Evolutionary conservation across 2,797 vertebrate species (phyloP).

Genomic region (Bovichtus variegatus): DNA sequence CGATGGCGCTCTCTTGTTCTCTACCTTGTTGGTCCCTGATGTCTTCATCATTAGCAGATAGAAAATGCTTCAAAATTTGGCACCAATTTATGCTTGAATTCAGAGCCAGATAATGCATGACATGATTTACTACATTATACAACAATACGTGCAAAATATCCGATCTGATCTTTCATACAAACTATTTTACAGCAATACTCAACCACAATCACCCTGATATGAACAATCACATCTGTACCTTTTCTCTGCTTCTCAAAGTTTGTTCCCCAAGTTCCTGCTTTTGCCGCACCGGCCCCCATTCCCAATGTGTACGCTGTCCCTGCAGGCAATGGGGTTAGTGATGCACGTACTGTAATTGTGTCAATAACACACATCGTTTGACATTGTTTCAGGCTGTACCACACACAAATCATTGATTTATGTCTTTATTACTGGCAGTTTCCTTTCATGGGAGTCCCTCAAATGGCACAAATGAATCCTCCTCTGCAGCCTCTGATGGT

Average conservation of each 20-base stretch:
- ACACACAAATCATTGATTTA: not conserved
- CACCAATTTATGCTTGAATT: not conserved
- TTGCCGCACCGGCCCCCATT: slow-evolving; percentile 45
- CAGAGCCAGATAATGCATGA: not conserved
- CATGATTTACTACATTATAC: not conserved
- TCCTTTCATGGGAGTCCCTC: slow-evolving; percentile 64
- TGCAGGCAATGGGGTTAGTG: slow-evolving; percentile 67
- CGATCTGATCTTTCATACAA: not conserved
- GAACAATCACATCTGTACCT: not conserved
- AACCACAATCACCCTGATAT: not conserved
- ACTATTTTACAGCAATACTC: not conserved
- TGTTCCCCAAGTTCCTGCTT: slow-evolving; percentile 61
- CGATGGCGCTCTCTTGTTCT: not conserved
- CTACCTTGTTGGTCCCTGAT: not conserved
- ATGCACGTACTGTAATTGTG: not conserved
- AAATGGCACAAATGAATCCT: slow-evolving; percentile 65
- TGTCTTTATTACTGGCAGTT: slow-evolving; percentile 35
- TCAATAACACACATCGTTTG: not conserved
- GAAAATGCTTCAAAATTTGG: not conserved
- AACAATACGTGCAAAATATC: not conserved
- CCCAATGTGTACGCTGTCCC: slow-evolving; percentile 63
- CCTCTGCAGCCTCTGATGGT: slow-evolving; percentile 70
- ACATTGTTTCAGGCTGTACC: not conserved
- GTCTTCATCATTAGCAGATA: not conserved
- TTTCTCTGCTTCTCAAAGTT: slow-evolving; percentile 52